Percentiles rank a stretch among this genome's conserved stretches.
phyloP scores from a whole-genome alignment of 1,140 invertebrate genomes.

The Euura lappo region DNA sequence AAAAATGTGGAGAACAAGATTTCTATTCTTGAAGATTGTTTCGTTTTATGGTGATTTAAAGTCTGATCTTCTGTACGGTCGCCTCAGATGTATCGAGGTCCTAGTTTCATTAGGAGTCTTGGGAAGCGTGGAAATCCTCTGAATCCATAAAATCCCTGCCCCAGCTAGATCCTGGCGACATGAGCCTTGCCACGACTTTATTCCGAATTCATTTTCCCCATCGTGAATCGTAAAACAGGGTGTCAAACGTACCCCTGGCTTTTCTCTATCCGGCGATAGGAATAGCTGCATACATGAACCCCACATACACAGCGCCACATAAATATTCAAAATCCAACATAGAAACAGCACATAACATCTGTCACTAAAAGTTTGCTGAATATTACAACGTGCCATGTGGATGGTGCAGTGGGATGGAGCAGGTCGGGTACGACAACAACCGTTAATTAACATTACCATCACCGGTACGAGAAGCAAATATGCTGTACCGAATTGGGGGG shows the following conservation, averaged over 20 bases:
- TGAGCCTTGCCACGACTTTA: constrained; percentile 4
- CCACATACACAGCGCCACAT: neutral
- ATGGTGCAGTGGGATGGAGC: too few relatives aligned
- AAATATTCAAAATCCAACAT: too few relatives aligned
- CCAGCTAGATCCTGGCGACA: neutral
- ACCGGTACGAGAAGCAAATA: too few relatives aligned
- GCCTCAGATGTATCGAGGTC: neutral
- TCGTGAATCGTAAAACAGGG: neutral
- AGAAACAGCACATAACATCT: too few relatives aligned
- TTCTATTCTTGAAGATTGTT: too few relatives aligned
- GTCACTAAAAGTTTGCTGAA: too few relatives aligned
- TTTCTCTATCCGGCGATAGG: neutral
- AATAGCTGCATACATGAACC: neutral
- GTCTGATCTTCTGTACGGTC: too few relatives aligned
- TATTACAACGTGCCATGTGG: too few relatives aligned
- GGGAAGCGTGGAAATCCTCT: neutral
- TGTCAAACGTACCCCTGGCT: neutral
- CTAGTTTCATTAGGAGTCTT: constrained; percentile 1
- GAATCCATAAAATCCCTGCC: neutral
- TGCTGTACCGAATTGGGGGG: too few relatives aligned
- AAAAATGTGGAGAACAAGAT: neutral
- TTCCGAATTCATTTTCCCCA: neutral
- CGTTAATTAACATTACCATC: too few relatives aligned
- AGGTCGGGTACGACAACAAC: too few relatives aligned
- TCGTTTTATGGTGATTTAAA: too few relatives aligned